phyloP scores from a whole-genome alignment of 1,140 invertebrate genomes.

The Listronotus bonariensis region DNA sequence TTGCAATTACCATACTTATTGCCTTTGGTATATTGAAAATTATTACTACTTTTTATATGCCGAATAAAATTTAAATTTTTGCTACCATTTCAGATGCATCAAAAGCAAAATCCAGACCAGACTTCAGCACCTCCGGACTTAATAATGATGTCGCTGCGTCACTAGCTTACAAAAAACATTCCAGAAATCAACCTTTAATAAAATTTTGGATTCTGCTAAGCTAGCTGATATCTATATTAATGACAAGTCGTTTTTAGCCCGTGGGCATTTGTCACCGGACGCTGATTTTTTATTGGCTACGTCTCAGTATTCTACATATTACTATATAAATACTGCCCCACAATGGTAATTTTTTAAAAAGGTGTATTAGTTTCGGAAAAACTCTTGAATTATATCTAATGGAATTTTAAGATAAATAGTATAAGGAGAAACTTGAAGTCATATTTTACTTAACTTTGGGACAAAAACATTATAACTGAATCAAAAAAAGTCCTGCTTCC shows the following conservation, averaged over 20 bases:
- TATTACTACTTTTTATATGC: too few species aligned
- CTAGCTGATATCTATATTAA: slow-evolving; percentile 52
- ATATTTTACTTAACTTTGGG: too few species aligned
- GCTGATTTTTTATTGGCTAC: slow-evolving; percentile 60
- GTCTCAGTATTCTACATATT: slow-evolving; percentile 60
- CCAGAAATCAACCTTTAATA: slow-evolving; percentile 51
- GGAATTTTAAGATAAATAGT: too few species aligned
- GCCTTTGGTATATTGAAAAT: too few species aligned
- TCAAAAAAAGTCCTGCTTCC: too few species aligned
- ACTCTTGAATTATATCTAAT: too few species aligned
- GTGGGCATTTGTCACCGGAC: slow-evolving; percentile 61
- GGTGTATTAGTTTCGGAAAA: too few species aligned
- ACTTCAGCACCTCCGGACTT: slow-evolving; percentile 49
- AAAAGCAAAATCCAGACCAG: slow-evolving; percentile 43
- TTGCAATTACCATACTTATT: too few species aligned
- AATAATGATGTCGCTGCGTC: slow-evolving; percentile 29
- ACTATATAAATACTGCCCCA: slow-evolving; percentile 61
- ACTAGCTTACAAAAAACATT: slow-evolving; percentile 46
- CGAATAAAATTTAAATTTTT: slow-evolving; percentile 44
- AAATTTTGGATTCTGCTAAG: slow-evolving; percentile 48
- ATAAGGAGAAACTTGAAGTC: too few species aligned
- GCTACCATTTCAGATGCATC: slow-evolving; percentile 45
- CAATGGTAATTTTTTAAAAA: slow-evolving; percentile 57
- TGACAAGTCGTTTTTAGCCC: slow-evolving; percentile 53
- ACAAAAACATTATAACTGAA: too few species aligned